Evolutionary conservation across 1,140 invertebrate species (phyloP).

Genomic region (Globodera rostochiensis): DNA sequence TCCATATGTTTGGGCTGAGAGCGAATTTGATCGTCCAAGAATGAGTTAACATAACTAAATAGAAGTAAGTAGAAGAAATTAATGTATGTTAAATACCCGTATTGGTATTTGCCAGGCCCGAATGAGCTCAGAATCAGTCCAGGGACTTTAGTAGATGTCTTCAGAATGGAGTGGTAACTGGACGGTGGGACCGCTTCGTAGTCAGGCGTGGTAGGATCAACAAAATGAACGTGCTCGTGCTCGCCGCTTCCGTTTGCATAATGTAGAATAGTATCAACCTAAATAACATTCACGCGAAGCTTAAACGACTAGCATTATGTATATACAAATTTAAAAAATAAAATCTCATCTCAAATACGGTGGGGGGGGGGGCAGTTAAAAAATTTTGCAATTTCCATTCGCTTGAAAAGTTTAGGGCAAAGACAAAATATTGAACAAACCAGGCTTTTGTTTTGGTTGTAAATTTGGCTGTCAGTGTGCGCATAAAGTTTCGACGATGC

Average conservation of each 20-base stretch:
- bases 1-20: constrained; percentile 1
- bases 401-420: background rate
- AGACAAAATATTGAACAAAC: background rate
- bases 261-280: constrained; percentile 25
- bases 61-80: background rate
- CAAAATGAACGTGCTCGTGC: constrained; percentile 15
- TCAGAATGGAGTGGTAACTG: constrained; percentile 55
- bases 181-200: constrained; percentile 41
- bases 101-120: constrained; percentile 33
- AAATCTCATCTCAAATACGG: no score
- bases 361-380: background rate
- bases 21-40: constrained; percentile 31
- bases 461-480: constrained; percentile 43
- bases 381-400: background rate
- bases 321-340: no score
- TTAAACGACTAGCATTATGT: no score
- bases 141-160: constrained; percentile 33
- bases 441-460: constrained; percentile 34
- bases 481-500: constrained; percentile 35
- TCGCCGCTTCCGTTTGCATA: constrained; percentile 17
- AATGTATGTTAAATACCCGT: constrained; percentile 30
- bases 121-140: constrained; percentile 48
- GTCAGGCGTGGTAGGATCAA: constrained; percentile 5
- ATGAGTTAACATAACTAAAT: constrained; percentile 36
- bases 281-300: background rate